Percentiles rank a stretch among this genome's conserved stretches.
phyloP scores from a whole-genome alignment of 1,140 invertebrate genomes.

The Ptiloglossa arizonensis region DNA sequence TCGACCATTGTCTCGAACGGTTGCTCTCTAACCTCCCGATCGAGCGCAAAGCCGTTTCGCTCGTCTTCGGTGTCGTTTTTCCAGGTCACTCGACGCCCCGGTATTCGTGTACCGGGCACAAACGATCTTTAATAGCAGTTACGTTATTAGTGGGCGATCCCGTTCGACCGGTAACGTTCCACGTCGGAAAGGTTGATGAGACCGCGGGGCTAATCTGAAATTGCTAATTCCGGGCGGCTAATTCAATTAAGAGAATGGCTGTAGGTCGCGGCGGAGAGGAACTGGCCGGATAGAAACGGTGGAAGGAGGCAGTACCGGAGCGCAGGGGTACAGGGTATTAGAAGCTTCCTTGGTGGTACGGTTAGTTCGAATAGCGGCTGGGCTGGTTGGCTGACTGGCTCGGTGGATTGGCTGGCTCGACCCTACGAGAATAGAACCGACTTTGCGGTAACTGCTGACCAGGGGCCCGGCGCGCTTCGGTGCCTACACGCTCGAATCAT shows the following conservation, averaged over 20 bases:
- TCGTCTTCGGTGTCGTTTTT: too few species aligned
- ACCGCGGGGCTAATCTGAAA: constrained; percentile 72
- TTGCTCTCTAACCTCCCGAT: too few species aligned
- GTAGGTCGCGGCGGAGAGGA: constrained; percentile 38
- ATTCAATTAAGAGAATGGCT: constrained; percentile 79
- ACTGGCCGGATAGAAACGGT: constrained; percentile 29
- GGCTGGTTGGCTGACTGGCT: constrained; percentile 36
- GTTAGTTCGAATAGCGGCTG: constrained; percentile 58
- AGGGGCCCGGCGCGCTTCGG: constrained; percentile 60
- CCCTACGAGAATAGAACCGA: constrained; percentile 67
- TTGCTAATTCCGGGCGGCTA: constrained; percentile 77
- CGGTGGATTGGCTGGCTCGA: constrained; percentile 39
- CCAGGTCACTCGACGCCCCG: background rate
- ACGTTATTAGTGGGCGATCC: constrained; percentile 47
- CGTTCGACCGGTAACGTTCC: background rate
- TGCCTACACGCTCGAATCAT: constrained; percentile 68
- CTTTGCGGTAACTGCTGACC: constrained; percentile 76
- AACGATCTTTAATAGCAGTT: constrained; percentile 34
- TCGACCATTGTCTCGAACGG: too few species aligned
- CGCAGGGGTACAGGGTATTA: constrained; percentile 62
- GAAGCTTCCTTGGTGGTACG: constrained; percentile 66
- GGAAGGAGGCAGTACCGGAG: constrained; percentile 27
- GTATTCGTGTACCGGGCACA: background rate
- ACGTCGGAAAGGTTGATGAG: constrained; percentile 35
- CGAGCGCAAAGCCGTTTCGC: too few species aligned